Evolutionary conservation across 2,113 vertebrate genomes (phyloP).

Genomic region (Paraplagusia blochii): DNA sequence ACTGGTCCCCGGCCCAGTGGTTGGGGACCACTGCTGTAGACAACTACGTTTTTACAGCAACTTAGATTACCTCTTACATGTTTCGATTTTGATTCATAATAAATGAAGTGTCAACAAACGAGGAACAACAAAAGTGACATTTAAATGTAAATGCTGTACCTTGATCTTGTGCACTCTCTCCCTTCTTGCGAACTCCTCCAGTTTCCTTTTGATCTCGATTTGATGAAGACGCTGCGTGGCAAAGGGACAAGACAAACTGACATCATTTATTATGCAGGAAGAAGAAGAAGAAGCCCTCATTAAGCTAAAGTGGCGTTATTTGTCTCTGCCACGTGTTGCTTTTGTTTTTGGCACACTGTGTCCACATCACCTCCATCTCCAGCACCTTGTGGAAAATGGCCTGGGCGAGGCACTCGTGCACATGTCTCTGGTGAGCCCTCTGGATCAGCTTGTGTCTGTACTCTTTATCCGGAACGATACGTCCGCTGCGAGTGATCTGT

Average conservation of each 20-base stretch:
- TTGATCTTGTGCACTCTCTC: conserved; percentile 78
- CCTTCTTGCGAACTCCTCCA: conserved; percentile 77
- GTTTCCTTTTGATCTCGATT: conserved; percentile 78
- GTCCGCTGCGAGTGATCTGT: conserved; percentile 89
- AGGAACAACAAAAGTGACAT: conserved; percentile 10
- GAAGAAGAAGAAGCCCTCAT: conserved; percentile 6
- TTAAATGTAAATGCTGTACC: conserved; percentile 70
- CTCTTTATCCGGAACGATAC: conserved; percentile 90
- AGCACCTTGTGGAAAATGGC: conserved; percentile 87
- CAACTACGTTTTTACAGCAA: too few relatives aligned
- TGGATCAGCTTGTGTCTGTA: conserved; percentile 81
- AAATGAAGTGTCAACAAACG: too few relatives aligned
- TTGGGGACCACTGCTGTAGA: too few relatives aligned
- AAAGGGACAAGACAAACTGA: conserved; percentile 11
- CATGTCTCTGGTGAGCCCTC: conserved; percentile 79
- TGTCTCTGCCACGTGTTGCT: fast-evolving
- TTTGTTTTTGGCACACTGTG: not conserved
- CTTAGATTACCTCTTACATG: too few relatives aligned
- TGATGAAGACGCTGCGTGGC: conserved; percentile 78
- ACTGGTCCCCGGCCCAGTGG: too few relatives aligned
- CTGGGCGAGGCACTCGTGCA: conserved; percentile 82
- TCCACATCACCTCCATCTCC: conserved; percentile 83
- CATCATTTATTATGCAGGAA: conserved; percentile 12
- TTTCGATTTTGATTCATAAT: too few relatives aligned
- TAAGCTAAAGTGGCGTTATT: not conserved